A percentile compares a stretch with the other conserved stretches of the same genome.
Conservation (phyloP, 2,113 vertebrate genomes). For the Numenius arquata region DNA sequence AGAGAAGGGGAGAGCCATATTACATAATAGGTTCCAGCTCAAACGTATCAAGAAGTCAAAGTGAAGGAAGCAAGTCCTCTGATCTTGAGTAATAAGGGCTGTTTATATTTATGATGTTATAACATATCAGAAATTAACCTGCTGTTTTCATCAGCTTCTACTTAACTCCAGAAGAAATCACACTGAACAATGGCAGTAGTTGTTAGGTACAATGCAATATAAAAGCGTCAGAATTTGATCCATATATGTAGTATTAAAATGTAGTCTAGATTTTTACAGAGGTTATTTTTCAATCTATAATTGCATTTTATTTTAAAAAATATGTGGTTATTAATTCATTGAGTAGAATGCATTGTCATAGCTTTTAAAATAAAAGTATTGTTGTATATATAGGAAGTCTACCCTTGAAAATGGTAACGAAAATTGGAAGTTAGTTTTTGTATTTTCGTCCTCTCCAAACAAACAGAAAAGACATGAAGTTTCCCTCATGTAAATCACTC, state of each 20-base stretch:
- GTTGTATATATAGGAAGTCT: not conserved
- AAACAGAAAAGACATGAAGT: not conserved
- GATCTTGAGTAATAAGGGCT: not conserved
- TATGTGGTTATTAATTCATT: not conserved
- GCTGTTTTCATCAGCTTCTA: not conserved
- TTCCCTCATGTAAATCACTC: not conserved
- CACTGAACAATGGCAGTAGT: not conserved
- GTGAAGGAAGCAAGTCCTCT: not conserved
- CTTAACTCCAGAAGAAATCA: not conserved
- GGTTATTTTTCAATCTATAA: not conserved
- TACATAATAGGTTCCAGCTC: not conserved
- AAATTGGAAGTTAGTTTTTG: not conserved
- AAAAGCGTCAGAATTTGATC: not conserved
- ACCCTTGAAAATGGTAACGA: not conserved
- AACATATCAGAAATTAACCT: not conserved
- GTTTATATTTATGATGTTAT: not conserved
- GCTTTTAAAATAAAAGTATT: not conserved
- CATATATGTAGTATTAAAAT: not conserved
- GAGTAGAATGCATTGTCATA: not conserved
- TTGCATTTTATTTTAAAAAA: not conserved
- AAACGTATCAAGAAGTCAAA: not conserved
- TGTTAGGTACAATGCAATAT: not conserved
- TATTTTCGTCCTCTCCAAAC: not conserved
- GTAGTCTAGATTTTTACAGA: not conserved
- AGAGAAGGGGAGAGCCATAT: not conserved